Conservation (phyloP, 1,140 invertebrate species). For the Subanguina moxae region DNA sequence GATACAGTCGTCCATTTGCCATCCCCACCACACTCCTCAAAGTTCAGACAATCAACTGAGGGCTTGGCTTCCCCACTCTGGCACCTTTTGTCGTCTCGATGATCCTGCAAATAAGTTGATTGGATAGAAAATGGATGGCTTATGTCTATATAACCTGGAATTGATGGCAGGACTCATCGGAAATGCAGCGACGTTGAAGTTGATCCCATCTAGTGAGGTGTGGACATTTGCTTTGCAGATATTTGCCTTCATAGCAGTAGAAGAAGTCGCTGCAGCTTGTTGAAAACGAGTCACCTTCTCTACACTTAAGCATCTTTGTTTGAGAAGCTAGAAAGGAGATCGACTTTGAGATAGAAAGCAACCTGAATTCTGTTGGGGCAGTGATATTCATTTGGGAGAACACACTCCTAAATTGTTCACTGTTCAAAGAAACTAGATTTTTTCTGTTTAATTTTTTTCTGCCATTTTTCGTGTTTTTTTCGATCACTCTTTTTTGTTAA, state of each 20-base stretch:
- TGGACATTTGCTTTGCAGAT: constrained; percentile 15
- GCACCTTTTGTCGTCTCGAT: neutral
- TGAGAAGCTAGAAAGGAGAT: neutral
- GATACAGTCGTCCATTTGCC: constrained; percentile 2
- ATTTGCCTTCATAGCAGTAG: constrained; percentile 11
- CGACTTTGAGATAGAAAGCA: no score
- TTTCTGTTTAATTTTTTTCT: no score
- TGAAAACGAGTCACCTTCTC: constrained; percentile 17
- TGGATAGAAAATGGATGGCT: neutral
- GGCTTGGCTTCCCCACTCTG: constrained; percentile 5
- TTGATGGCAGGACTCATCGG: neutral
- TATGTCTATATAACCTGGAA: constrained; percentile 1
- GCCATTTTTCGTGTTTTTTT: no score
- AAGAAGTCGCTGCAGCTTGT: constrained; percentile 22
- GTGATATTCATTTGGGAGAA: constrained; percentile 3
- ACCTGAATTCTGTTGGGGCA: constrained; percentile 18
- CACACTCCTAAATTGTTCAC: constrained; percentile 13
- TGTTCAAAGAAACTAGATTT: neutral
- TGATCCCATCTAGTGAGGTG: constrained; percentile 20
- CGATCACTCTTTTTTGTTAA: no score
- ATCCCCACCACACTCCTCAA: constrained; percentile 10
- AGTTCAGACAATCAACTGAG: constrained; percentile 16
- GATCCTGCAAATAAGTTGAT: neutral
- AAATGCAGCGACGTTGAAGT: constrained; percentile 12
- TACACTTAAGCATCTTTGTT: constrained; percentile 10